A percentile compares a stretch with the other conserved stretches of the same genome.
Conservation (phyloP, 2,113 vertebrate genomes). For the Sturnus vulgaris region DNA sequence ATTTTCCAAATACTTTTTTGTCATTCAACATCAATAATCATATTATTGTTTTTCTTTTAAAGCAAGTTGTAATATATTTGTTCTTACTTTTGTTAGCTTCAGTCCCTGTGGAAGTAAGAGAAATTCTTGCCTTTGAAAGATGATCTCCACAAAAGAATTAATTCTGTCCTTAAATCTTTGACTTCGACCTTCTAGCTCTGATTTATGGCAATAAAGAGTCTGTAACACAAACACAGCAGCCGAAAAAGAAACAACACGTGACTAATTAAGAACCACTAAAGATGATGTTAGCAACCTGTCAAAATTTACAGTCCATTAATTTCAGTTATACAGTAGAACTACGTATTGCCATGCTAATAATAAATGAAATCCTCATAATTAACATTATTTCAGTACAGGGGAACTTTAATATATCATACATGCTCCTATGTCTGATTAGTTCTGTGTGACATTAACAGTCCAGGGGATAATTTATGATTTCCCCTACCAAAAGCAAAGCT, state of each 20-base stretch:
- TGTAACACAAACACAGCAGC: neutral
- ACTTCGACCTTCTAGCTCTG: neutral
- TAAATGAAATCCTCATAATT: constrained; percentile 43
- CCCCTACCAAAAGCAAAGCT: neutral
- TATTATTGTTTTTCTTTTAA: neutral
- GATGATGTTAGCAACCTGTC: constrained; percentile 25
- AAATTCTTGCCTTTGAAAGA: neutral
- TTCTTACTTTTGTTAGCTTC: neutral
- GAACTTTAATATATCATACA: neutral
- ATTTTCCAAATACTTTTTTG: neutral
- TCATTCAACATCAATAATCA: neutral
- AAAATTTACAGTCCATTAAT: constrained; percentile 55
- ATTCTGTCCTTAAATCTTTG: neutral
- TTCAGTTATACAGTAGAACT: neutral
- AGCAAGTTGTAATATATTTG: neutral
- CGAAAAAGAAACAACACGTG: neutral
- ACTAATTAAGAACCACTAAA: constrained; percentile 47
- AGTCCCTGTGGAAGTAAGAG: neutral
- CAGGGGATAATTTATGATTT: neutral
- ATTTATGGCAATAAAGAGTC: neutral
- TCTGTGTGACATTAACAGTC: neutral
- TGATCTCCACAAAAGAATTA: neutral
- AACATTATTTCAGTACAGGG: constrained; percentile 19
- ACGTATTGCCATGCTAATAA: constrained; percentile 14
- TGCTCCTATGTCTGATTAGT: constrained; percentile 17